phyloP scores from a whole-genome alignment of 2,113 vertebrate species.

The Aix galericulata region DNA sequence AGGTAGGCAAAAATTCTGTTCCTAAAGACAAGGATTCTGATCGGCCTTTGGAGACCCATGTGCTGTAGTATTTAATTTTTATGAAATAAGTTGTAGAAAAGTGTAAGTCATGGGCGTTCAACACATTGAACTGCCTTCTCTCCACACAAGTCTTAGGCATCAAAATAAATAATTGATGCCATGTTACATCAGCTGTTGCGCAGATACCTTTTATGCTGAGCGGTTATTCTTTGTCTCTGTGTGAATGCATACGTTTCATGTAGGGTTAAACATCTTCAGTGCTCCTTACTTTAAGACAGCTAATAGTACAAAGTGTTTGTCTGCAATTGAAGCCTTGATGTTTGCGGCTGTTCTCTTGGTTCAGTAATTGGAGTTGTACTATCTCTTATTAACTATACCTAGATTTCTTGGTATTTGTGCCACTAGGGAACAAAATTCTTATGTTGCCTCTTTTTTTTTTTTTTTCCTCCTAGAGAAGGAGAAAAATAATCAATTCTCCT shows the following conservation, averaged over 20 bases:
- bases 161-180: neutral
- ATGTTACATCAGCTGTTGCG: neutral
- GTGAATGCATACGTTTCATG: neutral
- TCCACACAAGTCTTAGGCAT: neutral
- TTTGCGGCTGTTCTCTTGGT: neutral
- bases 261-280: accelerated
- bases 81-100: neutral
- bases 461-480: neutral
- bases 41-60: neutral
- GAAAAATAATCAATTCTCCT: neutral
- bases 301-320: neutral
- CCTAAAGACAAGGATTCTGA: neutral
- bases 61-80: neutral
- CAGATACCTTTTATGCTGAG: neutral
- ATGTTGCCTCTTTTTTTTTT: neutral
- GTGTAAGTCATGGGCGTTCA: neutral
- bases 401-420: neutral
- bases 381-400: neutral
- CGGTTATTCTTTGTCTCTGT: neutral
- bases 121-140: neutral
- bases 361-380: neutral
- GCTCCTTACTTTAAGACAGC: neutral
- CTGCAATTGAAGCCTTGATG: neutral
- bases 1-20: slow-evolving; percentile 6
- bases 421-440: neutral